Evolutionary conservation across 2,113 vertebrate genomes (phyloP).

Genomic region (Anolis sagrei): DNA sequence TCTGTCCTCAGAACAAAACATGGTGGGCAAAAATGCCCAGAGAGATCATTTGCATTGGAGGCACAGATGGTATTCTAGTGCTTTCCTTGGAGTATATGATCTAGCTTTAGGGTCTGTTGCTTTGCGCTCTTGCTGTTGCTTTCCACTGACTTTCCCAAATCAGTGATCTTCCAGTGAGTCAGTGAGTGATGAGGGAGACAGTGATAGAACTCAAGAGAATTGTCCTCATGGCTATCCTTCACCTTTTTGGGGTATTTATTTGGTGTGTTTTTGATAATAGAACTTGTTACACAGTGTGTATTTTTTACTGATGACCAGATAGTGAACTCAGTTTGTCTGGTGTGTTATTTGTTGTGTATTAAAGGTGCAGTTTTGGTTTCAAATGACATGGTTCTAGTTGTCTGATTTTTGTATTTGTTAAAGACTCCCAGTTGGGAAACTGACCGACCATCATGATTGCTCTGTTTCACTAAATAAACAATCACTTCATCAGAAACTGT

Average conservation of each 20-base stretch:
- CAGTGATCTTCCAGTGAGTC: too few relatives aligned
- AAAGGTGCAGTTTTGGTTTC: background rate
- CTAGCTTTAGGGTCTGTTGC: too few relatives aligned
- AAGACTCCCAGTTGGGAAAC: background rate
- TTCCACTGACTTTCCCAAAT: too few relatives aligned
- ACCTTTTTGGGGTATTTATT: too few relatives aligned
- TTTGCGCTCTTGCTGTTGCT: too few relatives aligned
- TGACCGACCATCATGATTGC: background rate
- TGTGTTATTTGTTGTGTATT: background rate
- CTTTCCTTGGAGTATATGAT: too few relatives aligned
- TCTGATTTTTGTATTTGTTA: background rate
- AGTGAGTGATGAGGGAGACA: too few relatives aligned
- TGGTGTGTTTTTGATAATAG: background rate
- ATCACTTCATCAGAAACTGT: background rate
- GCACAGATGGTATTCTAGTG: too few relatives aligned
- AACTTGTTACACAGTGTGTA: background rate
- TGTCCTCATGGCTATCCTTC: background rate
- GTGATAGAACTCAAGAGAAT: too few relatives aligned
- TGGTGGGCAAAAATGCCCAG: too few relatives aligned
- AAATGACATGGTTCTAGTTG: background rate
- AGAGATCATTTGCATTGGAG: too few relatives aligned
- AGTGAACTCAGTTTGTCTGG: background rate
- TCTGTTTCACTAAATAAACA: slow-evolving; percentile 26
- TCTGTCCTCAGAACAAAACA: too few relatives aligned
- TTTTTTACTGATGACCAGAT: background rate